Conservation (phyloP, 2,797 vertebrate species). For the Craterocephalus amniculus region DNA sequence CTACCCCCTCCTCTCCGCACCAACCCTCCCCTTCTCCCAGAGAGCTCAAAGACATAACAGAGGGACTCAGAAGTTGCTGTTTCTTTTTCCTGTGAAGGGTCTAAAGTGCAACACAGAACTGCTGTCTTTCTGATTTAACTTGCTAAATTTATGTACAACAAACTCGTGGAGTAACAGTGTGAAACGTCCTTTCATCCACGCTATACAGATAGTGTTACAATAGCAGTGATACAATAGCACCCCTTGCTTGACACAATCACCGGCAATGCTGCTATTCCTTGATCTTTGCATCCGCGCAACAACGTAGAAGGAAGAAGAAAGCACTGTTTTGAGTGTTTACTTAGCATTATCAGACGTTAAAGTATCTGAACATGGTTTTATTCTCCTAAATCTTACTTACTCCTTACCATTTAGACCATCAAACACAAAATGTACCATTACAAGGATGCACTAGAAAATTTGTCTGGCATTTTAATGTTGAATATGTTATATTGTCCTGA, state of each 20-base stretch:
- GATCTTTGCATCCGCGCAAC: neutral
- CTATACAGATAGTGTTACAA: neutral
- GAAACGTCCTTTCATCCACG: slow-evolving; percentile 1
- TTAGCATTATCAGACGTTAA: slow-evolving; percentile 4
- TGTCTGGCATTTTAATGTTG: neutral
- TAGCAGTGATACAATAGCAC: neutral
- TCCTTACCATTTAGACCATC: neutral
- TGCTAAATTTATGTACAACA: neutral
- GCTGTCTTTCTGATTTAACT: slow-evolving; percentile 13
- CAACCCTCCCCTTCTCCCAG: slow-evolving; percentile 61
- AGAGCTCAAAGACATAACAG: slow-evolving; percentile 64
- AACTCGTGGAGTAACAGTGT: neutral
- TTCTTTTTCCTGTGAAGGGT: slow-evolving; percentile 37
- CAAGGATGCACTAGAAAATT: neutral
- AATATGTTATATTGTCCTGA: neutral
- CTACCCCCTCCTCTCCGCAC: slow-evolving; percentile 62
- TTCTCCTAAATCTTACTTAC: slow-evolving; percentile 6
- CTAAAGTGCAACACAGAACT: slow-evolving; percentile 6
- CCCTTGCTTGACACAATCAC: slow-evolving; percentile 9
- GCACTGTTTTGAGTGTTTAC: neutral
- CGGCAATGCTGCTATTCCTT: neutral
- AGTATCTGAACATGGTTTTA: neutral
- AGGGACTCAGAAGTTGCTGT: slow-evolving; percentile 44
- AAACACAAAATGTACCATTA: neutral
- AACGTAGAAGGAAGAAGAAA: neutral